These are phyloP conservation scores for Sylvilagus floridanus DNA, from an alignment of 2,797 vertebrate species.

Conservation along the genomic window DNA sequence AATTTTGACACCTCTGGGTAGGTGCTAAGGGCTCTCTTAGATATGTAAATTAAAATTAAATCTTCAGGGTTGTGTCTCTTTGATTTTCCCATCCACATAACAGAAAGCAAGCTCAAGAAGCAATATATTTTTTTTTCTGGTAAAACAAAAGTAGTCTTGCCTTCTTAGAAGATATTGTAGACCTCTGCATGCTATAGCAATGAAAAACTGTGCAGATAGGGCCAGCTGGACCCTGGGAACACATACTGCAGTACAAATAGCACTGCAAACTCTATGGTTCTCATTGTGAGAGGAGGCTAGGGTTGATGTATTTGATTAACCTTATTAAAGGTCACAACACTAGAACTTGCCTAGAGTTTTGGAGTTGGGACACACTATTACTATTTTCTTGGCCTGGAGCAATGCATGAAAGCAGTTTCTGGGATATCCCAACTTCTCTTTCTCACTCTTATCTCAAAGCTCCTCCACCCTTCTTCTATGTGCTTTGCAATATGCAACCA, in stretches of 20 bases:
- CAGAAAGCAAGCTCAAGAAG: neutral
- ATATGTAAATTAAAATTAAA: neutral
- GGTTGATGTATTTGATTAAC: rapidly evolving
- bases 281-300: rapidly evolving
- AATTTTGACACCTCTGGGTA: neutral
- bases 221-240: neutral
- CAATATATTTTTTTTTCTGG: neutral
- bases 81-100: neutral
- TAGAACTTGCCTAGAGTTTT: neutral
- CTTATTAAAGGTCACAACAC: rapidly evolving
- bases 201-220: neutral
- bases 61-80: neutral
- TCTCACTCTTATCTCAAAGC: neutral
- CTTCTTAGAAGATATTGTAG: neutral
- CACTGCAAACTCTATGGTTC: rapidly evolving
- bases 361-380: neutral
- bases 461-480: neutral
- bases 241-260: rapidly evolving
- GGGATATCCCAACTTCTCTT: neutral
- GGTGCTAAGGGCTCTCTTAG: neutral
- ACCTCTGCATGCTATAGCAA: neutral
- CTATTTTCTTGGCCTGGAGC: neutral
- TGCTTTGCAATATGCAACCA: neutral
- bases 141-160: neutral
- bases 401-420: neutral